Evolutionary conservation across 2,113 vertebrate genomes (phyloP).

Genomic region (Tympanuchus pallidicinctus): DNA sequence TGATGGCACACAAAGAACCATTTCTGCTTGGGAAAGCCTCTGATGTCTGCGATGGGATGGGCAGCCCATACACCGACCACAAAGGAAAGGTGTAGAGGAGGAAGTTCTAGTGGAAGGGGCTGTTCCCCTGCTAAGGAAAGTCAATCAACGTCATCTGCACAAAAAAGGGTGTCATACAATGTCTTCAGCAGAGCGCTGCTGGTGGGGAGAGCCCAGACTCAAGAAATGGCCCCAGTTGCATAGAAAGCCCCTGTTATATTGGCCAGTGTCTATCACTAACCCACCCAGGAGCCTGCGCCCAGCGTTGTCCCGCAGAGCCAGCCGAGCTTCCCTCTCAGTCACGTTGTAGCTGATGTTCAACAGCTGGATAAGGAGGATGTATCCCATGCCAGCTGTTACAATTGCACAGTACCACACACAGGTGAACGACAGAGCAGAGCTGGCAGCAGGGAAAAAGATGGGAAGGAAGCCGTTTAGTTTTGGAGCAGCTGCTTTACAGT

Average conservation of each 20-base stretch:
- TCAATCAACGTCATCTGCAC: neutral
- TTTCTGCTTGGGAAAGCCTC: conserved; percentile 15
- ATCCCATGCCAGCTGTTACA: conserved; percentile 89
- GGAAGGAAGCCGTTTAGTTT: conserved; percentile 66
- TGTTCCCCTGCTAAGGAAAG: neutral
- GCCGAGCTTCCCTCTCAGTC: conserved; percentile 91
- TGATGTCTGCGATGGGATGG: neutral
- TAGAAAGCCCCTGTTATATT: conserved; percentile 86
- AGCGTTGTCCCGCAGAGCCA: conserved; percentile 86
- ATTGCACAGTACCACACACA: conserved; percentile 96
- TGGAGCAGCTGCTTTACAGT: conserved; percentile 37
- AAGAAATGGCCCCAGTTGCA: conserved; percentile 93
- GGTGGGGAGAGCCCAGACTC: conserved; percentile 73
- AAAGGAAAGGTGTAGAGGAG: neutral
- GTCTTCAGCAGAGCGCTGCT: conserved; percentile 74
- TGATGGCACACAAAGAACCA: neutral
- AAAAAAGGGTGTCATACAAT: conserved; percentile 81
- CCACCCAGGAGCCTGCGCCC: conserved; percentile 85
- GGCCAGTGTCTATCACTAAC: conserved; percentile 89
- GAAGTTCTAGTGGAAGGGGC: neutral
- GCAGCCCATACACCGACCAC: neutral
- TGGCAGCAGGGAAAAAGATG: conserved; percentile 67
- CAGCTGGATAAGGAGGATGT: conserved; percentile 91
- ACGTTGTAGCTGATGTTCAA: conserved; percentile 95
- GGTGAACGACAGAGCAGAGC: conserved; percentile 93